These are phyloP conservation scores for Platalea minor DNA, from an alignment of 2,797 vertebrate species.

Conservation along the genomic window DNA sequence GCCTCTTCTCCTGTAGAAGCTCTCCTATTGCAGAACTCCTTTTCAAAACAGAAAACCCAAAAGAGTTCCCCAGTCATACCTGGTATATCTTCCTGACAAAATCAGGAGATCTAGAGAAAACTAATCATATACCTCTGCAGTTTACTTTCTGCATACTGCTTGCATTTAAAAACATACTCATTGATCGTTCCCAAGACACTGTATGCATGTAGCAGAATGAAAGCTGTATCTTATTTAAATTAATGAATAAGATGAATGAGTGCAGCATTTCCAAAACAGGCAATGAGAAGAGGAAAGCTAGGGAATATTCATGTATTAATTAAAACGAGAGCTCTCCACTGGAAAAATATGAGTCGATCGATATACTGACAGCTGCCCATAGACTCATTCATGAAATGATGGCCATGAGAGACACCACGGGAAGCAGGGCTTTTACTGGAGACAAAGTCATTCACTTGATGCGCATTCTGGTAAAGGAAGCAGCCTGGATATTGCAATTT, in stretches of 20 bases:
- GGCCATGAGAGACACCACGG: not conserved
- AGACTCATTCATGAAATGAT: constrained; percentile 34
- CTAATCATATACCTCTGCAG: not conserved
- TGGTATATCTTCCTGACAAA: not conserved
- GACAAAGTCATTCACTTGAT: constrained; percentile 35
- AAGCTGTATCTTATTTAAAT: constrained; percentile 38
- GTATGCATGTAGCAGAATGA: not conserved
- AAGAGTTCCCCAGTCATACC: not conserved
- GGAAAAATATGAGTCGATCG: not conserved
- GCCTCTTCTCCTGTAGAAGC: not conserved
- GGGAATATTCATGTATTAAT: not conserved
- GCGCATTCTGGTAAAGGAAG: not conserved
- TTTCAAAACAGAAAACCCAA: not conserved
- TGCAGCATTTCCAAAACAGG: not conserved
- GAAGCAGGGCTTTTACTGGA: not conserved
- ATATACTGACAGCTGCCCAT: constrained; percentile 47
- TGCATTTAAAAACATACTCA: not conserved
- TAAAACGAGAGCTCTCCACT: not conserved
- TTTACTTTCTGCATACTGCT: not conserved
- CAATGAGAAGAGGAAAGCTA: not conserved
- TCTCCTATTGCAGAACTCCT: not conserved
- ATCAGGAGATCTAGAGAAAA: not conserved
- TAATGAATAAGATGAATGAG: constrained; percentile 14
- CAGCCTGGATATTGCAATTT: constrained; percentile 29
- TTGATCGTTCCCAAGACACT: not conserved